Evolutionary conservation across 2,888 invertebrate genomes (phyloP), one percentile per base, ranked within the genome.

Genomic region (Drosophila picticornis): DNA sequence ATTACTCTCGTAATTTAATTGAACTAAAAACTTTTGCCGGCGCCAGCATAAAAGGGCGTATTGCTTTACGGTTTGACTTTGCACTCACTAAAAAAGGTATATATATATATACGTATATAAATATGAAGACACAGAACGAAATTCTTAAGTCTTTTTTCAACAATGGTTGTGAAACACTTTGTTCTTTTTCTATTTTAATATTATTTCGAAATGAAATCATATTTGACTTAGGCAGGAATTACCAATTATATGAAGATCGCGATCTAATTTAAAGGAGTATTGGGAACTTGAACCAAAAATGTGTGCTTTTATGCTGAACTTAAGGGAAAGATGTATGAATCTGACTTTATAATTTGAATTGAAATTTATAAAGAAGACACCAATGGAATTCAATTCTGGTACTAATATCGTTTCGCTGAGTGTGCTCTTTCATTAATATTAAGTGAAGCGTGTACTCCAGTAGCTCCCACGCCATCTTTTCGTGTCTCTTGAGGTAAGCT

Each of bases 21-120:
- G 79, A 81, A 78, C 56, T 75, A 67, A 67, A 72, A 83, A 72
- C 68, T 85, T 72, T 48, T 29, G 36, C 22, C 10, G n/a, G 43
- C 48, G 48, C 64, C 82, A 19, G 58, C 50, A 68, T 68, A 38
- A 40, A 68, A 68, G 61, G 31, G n/a, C 19, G 34, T 57, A 25
- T 58, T 25, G 38, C 60, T 36, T 29, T 36, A 60, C 52, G 31
- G 6, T 36, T 38, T 25, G 10, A 19, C 31, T n/a, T 9, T n/a
- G 53, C 25, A 38, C 51, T 48, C 34, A 11, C 34, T 48, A 40
- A 68, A 55, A 63, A n/a, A 2, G 11, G 6, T 7, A 43, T 11
- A 43, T n/a, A 22, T 4, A 43, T 43, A n/a, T 40, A 38, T n/a
- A 4, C n/a, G 0, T n/a, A 4, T 9, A 19, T 36, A 36, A 19